Conservation (phyloP, 1,140 invertebrate species). For the Nebria ingens region DNA sequence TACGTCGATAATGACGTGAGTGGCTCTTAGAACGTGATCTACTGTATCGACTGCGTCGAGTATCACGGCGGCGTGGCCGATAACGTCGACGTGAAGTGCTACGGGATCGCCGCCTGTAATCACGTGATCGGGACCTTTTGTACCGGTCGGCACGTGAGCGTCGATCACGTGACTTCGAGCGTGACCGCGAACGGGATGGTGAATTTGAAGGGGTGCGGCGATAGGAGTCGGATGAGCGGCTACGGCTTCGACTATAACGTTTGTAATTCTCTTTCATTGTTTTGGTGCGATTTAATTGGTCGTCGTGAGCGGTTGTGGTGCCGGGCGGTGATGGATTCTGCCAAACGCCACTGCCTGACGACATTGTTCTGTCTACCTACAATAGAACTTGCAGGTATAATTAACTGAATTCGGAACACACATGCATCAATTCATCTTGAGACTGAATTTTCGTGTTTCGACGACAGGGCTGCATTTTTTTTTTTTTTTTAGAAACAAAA, state of each 20-base stretch:
- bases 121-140: constrained; percentile 10
- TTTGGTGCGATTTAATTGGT: constrained; percentile 13
- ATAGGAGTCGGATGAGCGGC: not conserved
- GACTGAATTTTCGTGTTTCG: too few species aligned
- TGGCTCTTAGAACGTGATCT: constrained; percentile 27
- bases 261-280: constrained; percentile 13
- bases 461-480: not conserved
- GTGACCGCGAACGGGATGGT: constrained; percentile 26
- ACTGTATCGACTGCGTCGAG: constrained; percentile 29
- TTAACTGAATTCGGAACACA: constrained; percentile 21
- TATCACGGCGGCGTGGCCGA: constrained; percentile 20
- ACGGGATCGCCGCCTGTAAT: not conserved
- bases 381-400: constrained; percentile 37
- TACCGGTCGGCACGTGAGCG: constrained; percentile 20
- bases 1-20: constrained; percentile 25
- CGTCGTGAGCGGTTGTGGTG: constrained; percentile 23
- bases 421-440: not conserved
- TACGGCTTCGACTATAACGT: constrained; percentile 18
- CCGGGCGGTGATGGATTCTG: constrained; percentile 32
- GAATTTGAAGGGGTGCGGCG: constrained; percentile 18
- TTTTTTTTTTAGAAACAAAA: too few species aligned
- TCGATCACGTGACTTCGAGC: constrained; percentile 24
- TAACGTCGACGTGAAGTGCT: constrained; percentile 14
- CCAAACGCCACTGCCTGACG: constrained; percentile 20
- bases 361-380: constrained; percentile 28